Percentiles rank a stretch among this genome's conserved stretches.
Conservation (phyloP, 2,888 invertebrate species). For the Chaetogeoica ovagalla region DNA sequence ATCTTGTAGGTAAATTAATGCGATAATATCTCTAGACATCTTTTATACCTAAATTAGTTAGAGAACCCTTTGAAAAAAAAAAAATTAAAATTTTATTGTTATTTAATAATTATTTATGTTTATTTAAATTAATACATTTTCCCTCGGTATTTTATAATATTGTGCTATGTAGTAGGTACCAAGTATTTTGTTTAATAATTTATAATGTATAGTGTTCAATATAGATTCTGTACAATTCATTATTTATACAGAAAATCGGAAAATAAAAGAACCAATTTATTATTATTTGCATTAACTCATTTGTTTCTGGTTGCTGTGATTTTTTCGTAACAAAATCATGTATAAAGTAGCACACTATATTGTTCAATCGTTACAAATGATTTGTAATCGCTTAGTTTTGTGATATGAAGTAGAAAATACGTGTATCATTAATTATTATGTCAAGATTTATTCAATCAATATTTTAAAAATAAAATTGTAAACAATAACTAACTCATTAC, state of each 20-base stretch:
- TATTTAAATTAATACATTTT: conserved; percentile 44
- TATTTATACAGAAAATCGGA: conserved; percentile 50
- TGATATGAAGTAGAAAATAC: no score
- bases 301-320: no score
- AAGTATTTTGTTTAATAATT: conserved; percentile 51
- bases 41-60: conserved; percentile 47
- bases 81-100: conserved; percentile 50
- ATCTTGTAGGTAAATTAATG: conserved; percentile 42
- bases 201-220: conserved; percentile 52
- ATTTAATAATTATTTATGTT: conserved; percentile 53
- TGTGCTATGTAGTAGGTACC: conserved; percentile 47
- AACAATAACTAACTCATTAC: no score
- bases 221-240: conserved; percentile 50
- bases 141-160: conserved; percentile 45
- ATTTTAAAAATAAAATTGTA: no score
- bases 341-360: no score
- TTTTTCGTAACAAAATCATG: no score
- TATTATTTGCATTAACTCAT: conserved; percentile 22
- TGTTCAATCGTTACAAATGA: no score
- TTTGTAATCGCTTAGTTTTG: no score
- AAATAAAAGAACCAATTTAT: conserved; percentile 53
- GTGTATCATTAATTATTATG: no score
- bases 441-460: no score
- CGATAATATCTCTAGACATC: conserved; percentile 36
- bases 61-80: conserved; percentile 42